A percentile compares a stretch with the other conserved stretches of the same genome.
phyloP scores from a whole-genome alignment of 2,113 vertebrate species.

The Lophura nycthemera region DNA sequence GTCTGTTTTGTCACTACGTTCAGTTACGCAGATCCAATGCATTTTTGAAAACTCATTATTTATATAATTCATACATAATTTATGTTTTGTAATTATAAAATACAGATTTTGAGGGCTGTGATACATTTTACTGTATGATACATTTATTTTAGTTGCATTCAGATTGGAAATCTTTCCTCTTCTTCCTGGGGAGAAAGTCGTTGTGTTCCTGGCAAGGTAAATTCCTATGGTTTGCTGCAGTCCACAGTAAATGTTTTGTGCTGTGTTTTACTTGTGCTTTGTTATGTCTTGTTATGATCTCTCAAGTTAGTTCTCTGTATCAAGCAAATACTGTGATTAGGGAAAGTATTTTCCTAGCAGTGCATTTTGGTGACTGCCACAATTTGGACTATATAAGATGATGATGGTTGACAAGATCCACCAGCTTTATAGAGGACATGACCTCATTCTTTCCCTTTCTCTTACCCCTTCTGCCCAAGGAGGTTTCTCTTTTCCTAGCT shows the following conservation, averaged over 20 bases:
- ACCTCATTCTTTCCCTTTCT: background rate
- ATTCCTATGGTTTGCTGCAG: background rate
- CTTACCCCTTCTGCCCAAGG: background rate
- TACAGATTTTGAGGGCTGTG: background rate
- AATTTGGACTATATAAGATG: background rate
- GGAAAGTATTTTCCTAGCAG: background rate
- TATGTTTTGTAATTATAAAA: conserved; percentile 1
- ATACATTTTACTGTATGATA: background rate
- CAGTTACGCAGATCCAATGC: background rate
- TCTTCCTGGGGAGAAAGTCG: background rate
- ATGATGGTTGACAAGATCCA: background rate
- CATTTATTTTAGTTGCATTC: background rate
- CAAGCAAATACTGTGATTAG: background rate
- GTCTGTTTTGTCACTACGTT: background rate
- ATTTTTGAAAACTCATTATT: background rate
- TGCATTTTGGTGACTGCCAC: background rate
- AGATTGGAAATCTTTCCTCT: background rate
- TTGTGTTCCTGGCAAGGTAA: background rate
- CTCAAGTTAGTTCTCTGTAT: background rate
- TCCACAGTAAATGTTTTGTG: background rate
- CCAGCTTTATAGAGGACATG: background rate
- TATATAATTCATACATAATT: background rate
- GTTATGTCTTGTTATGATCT: background rate
- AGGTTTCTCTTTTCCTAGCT: background rate
- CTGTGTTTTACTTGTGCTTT: background rate